Evolutionary conservation across 2,797 vertebrate genomes (phyloP), one percentile per base, ranked within the genome.

Genomic region (Anas flavirostris): DNA sequence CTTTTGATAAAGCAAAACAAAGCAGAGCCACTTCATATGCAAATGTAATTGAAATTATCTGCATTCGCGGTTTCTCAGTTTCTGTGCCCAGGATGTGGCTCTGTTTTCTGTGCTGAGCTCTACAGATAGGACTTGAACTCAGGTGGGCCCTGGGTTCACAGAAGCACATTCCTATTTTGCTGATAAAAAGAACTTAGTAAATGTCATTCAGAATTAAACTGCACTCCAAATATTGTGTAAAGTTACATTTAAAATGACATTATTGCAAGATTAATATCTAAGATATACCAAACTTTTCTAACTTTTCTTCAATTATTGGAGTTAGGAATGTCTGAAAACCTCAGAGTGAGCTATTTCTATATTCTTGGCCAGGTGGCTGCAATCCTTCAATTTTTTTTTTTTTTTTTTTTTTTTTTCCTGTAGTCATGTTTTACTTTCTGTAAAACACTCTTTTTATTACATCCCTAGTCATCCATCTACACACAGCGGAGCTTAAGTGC

Each of bases 201-300:
- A 97, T 95, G 95, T 88, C 92, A 35, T 82, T 77, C 43, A 56
- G 82, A 96, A 93, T 94, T 93, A 95, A 92, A 79, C 37, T 35
- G 31, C 70, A 21, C 74, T 91, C 62, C 46, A 60, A 83, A 59
- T 48, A 87, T 94, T 84, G 74, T 90, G 80, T 86, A 68, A 91
- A 63, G 21, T 70, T 81, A 48, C 67, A 41, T 82, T 92, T 64
- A 28, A 90, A 93, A 93, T 84, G 0, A 67, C 56, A 86, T 90
- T 72, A 66, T 64, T 92, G 33, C 23, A 22, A 84, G 92, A 93
- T 95, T 90, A 82, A 21, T 94, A 90, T 74, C 94, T 92, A 74
- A 70, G 70, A 69, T 86, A 58, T 8, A 60, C 7, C 44, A 90
- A 85, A 25, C 9, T 86, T 73, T 86, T 91, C 80, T 64, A 85